These are phyloP conservation scores for Drosophila neonasuta DNA, from an alignment of 2,888 invertebrate species.

Conservation along the genomic window DNA sequence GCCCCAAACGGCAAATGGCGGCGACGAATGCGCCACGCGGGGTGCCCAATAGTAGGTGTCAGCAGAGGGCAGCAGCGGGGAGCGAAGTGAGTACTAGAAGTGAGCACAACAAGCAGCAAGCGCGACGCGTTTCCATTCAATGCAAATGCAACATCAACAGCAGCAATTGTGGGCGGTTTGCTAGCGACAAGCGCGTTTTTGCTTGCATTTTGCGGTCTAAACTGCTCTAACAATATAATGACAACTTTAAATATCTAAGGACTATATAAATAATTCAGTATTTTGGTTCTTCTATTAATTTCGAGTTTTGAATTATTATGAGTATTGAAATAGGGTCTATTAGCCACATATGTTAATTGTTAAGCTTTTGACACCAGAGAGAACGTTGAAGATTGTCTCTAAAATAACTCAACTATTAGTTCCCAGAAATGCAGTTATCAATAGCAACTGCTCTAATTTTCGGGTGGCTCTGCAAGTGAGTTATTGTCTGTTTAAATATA, in stretches of 20 bases:
- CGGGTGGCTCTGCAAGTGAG: no score
- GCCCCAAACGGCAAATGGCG: conserved; percentile 36
- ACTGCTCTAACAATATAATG: neutral
- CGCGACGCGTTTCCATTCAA: conserved; percentile 49
- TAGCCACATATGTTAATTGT: no score
- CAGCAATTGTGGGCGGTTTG: conserved; percentile 53
- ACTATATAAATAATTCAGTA: no score
- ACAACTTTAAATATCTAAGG: neutral
- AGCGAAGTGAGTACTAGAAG: neutral
- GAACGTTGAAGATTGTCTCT: no score
- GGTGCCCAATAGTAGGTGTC: neutral
- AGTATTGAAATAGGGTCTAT: neutral
- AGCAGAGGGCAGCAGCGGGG: neutral
- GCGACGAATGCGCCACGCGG: conserved; percentile 14
- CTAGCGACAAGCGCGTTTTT: conserved; percentile 39
- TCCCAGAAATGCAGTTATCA: no score
- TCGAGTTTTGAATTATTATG: neutral
- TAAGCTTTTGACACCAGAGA: no score
- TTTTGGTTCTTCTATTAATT: no score
- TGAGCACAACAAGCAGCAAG: conserved; percentile 32
- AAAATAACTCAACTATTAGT: no score
- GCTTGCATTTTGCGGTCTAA: conserved; percentile 13
- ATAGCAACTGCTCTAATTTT: no score
- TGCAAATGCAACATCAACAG: conserved; percentile 45
- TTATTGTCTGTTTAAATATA: no score